These are phyloP conservation scores for Mastacembelus armatus DNA, from an alignment of 2,797 vertebrate species.

Conservation along the genomic window DNA sequence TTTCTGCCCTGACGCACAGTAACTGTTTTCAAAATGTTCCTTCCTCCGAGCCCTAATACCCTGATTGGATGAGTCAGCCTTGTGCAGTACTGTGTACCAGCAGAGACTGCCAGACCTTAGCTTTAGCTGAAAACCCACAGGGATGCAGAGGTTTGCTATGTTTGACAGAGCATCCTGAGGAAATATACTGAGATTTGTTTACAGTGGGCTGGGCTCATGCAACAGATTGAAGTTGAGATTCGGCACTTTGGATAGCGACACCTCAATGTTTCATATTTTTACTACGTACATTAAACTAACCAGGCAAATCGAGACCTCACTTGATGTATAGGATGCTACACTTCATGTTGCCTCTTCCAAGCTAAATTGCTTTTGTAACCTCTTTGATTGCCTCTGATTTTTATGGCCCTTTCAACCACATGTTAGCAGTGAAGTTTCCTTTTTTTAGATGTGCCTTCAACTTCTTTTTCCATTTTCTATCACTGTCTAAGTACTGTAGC, in stretches of 20 bases:
- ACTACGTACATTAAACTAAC: not conserved
- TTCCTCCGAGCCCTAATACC: conserved; percentile 26
- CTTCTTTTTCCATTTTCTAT: conserved; percentile 41
- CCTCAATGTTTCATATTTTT: no score
- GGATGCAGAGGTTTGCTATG: conserved; percentile 39
- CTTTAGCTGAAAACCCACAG: conserved; percentile 28
- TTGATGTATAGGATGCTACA: not conserved
- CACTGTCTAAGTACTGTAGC: conserved; percentile 35
- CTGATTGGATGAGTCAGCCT: conserved; percentile 65
- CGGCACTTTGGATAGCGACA: not conserved
- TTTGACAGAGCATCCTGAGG: conserved; percentile 10
- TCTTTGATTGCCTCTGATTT: conserved; percentile 46
- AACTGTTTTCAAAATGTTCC: conserved; percentile 55
- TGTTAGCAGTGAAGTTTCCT: conserved; percentile 33
- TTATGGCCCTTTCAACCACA: conserved; percentile 34
- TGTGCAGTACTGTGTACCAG: conserved; percentile 45
- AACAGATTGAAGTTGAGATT: conserved; percentile 17
- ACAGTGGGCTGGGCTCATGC: not conserved
- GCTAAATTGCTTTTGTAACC: conserved; percentile 39
- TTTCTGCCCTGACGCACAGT: conserved; percentile 22
- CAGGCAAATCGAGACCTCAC: not conserved
- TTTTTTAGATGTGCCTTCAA: conserved; percentile 20
- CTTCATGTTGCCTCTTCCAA: not conserved
- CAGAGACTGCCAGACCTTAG: conserved; percentile 35
- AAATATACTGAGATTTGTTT: conserved; percentile 25